Evolutionary conservation across 1,140 invertebrate species (phyloP), one percentile per base, ranked within the genome.

Genomic region (Drosophila jambulina): DNA sequence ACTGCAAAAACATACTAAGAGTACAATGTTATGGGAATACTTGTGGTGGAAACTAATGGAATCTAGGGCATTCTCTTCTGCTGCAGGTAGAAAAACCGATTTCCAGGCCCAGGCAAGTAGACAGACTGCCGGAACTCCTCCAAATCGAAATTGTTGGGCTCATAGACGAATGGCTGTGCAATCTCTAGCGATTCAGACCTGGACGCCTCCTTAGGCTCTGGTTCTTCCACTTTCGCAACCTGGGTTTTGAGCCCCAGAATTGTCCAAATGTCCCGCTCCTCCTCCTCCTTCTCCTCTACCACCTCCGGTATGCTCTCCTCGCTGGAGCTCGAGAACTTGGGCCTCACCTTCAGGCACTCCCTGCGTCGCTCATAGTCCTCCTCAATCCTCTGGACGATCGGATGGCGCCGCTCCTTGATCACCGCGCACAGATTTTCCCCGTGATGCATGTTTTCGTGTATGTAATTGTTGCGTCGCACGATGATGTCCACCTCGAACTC

Each of bases 61-160:
- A 42, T 27, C 27, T 48, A 64, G 23, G 40, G 40, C 32, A 54
- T 54, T 36, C 27, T 80, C 56, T 54, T 40, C 1, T 58, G 27
- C 25, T 87, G 77, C 21, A 88, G 71, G 49, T 75, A 88, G 36
- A 75, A 86, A 42, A 85, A 82, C 4, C 91, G 91, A 56, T 92
- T 80, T 7, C 17, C 27, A 4, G 83, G 81, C 3, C 91, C 87
- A 2, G 86, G 83, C 40, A 75, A 27, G 19, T 64, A 29, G 8
- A 92, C 65, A 29, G 75, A 70, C 17, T 76, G 23, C 0, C 77
- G 68, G 17, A 92, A 78, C 63, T 91, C 48, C 1, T 76, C 25
- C 34, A 83, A 5, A 34, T 65, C 46, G 29, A 85, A 92, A 1
- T 32, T 19, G 15, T 88, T 92, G 1, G 91, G 4, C 21, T 80